Evolutionary conservation across 2,797 vertebrate genomes (phyloP).

Genomic region (Tapera naevia): DNA sequence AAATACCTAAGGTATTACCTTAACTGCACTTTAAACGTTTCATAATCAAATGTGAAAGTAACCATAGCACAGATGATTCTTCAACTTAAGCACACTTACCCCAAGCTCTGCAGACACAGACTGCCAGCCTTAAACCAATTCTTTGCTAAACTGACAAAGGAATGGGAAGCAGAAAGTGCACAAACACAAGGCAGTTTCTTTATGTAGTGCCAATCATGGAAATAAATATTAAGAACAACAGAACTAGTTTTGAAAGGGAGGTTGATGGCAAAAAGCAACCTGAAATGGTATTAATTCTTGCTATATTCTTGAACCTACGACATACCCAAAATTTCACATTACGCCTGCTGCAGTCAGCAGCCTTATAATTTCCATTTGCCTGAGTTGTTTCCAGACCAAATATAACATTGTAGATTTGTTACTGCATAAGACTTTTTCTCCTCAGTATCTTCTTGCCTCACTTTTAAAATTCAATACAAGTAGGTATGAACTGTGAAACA

Average conservation of each 20-base stretch:
- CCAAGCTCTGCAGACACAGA: neutral
- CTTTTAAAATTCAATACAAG: neutral
- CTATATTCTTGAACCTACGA: neutral
- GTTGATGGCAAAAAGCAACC: neutral
- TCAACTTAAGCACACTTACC: neutral
- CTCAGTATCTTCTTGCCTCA: neutral
- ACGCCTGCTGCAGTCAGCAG: neutral
- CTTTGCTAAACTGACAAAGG: neutral
- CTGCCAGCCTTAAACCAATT: neutral
- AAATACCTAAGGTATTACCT: neutral
- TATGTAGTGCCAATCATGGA: neutral
- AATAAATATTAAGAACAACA: neutral
- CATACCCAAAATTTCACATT: neutral
- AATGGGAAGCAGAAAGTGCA: neutral
- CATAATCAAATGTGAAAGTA: neutral
- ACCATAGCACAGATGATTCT: neutral
- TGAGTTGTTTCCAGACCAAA: neutral
- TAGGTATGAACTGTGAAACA: neutral
- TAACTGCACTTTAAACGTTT: neutral
- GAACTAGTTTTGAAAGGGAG: neutral
- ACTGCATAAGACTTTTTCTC: neutral
- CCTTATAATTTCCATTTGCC: accelerated
- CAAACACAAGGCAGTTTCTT: neutral
- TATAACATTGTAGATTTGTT: neutral
- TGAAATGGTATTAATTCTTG: neutral